phyloP scores from a whole-genome alignment of 1,140 invertebrate species.

The Onthophagus taurus region DNA sequence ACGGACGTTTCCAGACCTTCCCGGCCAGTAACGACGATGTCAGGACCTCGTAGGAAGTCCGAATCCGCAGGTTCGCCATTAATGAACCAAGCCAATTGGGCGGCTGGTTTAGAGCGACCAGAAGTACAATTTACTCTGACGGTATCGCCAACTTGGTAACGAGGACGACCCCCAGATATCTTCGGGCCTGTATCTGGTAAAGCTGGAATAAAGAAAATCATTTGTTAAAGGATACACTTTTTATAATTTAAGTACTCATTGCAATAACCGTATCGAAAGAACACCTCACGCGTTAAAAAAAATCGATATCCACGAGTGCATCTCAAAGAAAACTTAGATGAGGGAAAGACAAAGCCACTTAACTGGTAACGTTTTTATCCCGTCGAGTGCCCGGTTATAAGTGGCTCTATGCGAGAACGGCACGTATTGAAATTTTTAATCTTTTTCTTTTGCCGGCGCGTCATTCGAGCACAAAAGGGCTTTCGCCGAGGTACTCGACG shows the following conservation, averaged over 20 bases:
- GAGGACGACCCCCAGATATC: conserved; percentile 65
- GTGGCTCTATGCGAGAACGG: no score
- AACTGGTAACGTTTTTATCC: conserved; percentile 7
- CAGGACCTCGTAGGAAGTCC: conserved; percentile 41
- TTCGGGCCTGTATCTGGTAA: conserved; percentile 72
- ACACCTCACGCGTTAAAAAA: no score
- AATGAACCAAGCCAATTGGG: conserved; percentile 76
- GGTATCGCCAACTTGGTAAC: conserved; percentile 72
- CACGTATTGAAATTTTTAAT: conserved; percentile 8
- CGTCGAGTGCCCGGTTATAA: not conserved
- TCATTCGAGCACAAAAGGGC: no score
- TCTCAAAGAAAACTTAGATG: no score
- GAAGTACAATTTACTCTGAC: conserved; percentile 79
- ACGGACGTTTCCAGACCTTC: conserved; percentile 63
- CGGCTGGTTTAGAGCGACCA: conserved; percentile 69
- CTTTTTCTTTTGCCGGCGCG: no score
- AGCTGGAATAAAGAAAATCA: conserved; percentile 44
- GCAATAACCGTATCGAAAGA: no score
- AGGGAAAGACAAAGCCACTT: conserved; percentile 10
- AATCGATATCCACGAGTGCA: no score
- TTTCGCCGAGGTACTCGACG: no score
- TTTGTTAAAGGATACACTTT: no score
- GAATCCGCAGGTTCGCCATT: conserved; percentile 66
- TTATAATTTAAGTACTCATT: no score
- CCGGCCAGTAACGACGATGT: conserved; percentile 31